These are phyloP conservation scores for Cyrtorhinus lividipennis DNA, from an alignment of 1,140 invertebrate species.

Conservation along the genomic window DNA sequence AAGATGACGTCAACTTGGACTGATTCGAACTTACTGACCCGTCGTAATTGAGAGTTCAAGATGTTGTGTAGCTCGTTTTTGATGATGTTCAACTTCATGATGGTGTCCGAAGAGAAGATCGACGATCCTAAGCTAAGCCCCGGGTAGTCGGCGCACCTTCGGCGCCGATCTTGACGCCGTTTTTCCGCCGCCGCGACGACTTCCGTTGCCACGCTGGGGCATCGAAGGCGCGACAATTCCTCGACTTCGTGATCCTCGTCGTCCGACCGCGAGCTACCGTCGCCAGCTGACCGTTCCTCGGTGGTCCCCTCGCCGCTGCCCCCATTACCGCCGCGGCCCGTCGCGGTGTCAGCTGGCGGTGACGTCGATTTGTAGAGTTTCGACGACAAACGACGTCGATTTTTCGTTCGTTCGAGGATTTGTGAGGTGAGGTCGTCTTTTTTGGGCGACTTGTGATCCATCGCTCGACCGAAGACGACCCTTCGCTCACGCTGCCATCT, in stretches of 20 bases:
- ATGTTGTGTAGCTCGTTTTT: slow-evolving; percentile 95
- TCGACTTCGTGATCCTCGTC: slow-evolving; percentile 54
- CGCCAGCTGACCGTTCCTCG: slow-evolving; percentile 25
- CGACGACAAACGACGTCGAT: slow-evolving; percentile 12
- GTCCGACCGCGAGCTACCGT: slow-evolving; percentile 36
- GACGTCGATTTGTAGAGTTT: slow-evolving; percentile 27
- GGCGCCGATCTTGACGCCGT: slow-evolving; percentile 41
- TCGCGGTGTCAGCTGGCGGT: slow-evolving; percentile 34
- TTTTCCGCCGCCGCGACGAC: slow-evolving; percentile 69
- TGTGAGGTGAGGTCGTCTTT: neutral
- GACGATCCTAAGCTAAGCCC: slow-evolving; percentile 79
- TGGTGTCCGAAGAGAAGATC: slow-evolving; percentile 88
- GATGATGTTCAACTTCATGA: slow-evolving; percentile 96
- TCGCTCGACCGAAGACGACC: slow-evolving; percentile 29
- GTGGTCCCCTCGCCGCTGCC: neutral
- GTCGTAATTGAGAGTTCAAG: slow-evolving; percentile 85
- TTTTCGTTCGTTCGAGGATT: slow-evolving; percentile 12
- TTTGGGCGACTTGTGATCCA: slow-evolving; percentile 14
- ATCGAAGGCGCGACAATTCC: slow-evolving; percentile 64
- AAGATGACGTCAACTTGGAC: neutral
- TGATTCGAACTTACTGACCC: slow-evolving; percentile 59
- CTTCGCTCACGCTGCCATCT: slow-evolving; percentile 32
- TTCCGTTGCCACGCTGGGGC: slow-evolving; percentile 74
- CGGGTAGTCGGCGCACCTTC: slow-evolving; percentile 77
- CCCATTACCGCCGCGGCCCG: neutral